Percentiles rank a stretch among this genome's conserved stretches.
These are phyloP conservation scores for Ranitomeya variabilis DNA, from an alignment of 2,113 vertebrate species.

Conservation along the genomic window DNA sequence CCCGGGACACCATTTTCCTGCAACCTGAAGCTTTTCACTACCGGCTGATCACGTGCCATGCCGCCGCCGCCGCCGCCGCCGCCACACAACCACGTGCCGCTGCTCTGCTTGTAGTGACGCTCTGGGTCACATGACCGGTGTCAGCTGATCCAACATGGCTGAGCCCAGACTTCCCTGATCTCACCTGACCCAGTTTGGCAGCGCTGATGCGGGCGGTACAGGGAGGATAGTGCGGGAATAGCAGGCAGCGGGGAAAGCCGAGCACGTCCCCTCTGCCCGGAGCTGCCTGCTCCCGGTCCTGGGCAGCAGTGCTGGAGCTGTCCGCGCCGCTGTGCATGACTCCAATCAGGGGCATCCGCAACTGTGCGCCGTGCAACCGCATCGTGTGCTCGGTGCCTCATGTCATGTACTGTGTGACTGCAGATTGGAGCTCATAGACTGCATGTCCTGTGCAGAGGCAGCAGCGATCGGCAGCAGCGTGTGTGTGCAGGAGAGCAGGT, in stretches of 20 bases:
- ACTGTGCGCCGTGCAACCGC: background rate
- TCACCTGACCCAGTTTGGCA: background rate
- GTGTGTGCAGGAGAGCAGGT: too few relatives aligned
- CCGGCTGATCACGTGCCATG: too few relatives aligned
- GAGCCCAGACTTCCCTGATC: slow-evolving; percentile 34
- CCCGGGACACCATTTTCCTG: too few relatives aligned
- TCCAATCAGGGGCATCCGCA: background rate
- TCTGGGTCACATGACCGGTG: slow-evolving; percentile 29
- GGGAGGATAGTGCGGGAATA: background rate
- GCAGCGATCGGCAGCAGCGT: too few relatives aligned
- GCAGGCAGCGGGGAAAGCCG: background rate
- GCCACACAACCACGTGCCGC: background rate
- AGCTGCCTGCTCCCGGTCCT: background rate
- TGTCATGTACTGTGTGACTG: too few relatives aligned
- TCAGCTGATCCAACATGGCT: slow-evolving; percentile 54
- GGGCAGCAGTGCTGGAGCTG: background rate
- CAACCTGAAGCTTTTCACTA: too few relatives aligned
- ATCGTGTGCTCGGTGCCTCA: background rate
- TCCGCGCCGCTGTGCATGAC: background rate
- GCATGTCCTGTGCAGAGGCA: too few relatives aligned
- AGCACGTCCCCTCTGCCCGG: background rate
- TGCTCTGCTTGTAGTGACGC: background rate
- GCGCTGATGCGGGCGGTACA: background rate
- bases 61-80: too few relatives aligned
- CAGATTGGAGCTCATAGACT: too few relatives aligned